Evolutionary conservation across 2,797 vertebrate species (phyloP), one percentile per base, ranked within the genome.

Genomic region (Antennarius maculatus): DNA sequence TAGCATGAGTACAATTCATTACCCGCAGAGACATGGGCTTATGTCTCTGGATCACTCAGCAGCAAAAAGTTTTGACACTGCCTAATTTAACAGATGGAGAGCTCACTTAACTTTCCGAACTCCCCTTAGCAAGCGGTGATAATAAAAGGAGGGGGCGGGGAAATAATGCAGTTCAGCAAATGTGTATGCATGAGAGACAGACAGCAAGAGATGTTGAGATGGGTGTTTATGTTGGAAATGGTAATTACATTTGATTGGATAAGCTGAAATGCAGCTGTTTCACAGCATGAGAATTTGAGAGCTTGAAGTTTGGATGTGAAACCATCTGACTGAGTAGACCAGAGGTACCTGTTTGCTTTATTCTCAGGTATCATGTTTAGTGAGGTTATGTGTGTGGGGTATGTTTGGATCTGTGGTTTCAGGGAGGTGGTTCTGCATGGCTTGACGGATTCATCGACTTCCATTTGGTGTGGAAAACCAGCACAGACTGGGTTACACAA

Each of bases 11-110:
- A 82, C 71, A 86, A 86, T 88, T 90, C 83, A 91, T 91, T 86
- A 89, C 73, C 85, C 71, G 82, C 28, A 71, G 80, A 91, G 84
- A 86, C 81, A 60, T 86, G 79, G 88, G 88, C 83, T 88, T 90
- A 83, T 81, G 83, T 86, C 82, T 83, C 77, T 72, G 83, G 83
- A 87, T 89, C 84, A 84, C 69, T 87, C 79, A 70, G 72, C 72
- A 79, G 86, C 85, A 82, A 82, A 89, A 89, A 85, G 84, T 89
- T 90, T 88, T 89, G 89, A 91, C 84, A 89, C 83, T 77, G 69
- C 77, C 58, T 88, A 82, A 91, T 87, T 85, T 86, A 87, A 86
- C 87, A 89, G 89, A 88, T 85, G 83, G 88, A 86, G 75, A 78
- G 81, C 84, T 86, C 79, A 84, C 81, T 86, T 88, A 90, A 91